phyloP scores from a whole-genome alignment of 2,888 invertebrate species.

The Steinernema carpocapsae region DNA sequence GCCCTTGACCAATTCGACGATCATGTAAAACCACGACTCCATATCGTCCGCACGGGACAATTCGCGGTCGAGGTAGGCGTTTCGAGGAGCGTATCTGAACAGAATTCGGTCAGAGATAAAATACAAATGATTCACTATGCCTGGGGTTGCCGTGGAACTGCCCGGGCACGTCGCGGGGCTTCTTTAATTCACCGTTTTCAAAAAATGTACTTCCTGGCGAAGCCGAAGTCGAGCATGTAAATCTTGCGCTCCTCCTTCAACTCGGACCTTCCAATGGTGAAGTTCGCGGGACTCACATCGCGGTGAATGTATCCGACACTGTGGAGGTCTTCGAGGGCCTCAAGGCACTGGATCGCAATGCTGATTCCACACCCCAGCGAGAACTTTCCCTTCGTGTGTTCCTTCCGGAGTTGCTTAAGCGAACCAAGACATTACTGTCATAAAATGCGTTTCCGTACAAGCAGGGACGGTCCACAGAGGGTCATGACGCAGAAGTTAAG shows the following conservation, averaged over 20 bases:
- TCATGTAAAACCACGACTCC: slow-evolving; percentile 55
- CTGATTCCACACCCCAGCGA: slow-evolving; percentile 49
- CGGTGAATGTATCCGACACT: slow-evolving; percentile 48
- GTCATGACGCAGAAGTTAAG: slow-evolving; percentile 52
- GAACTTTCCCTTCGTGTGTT: slow-evolving; percentile 45
- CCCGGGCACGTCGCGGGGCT: slow-evolving; percentile 48
- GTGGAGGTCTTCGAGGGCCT: slow-evolving; percentile 51
- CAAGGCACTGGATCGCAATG: slow-evolving; percentile 51
- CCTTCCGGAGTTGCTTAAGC: slow-evolving; percentile 43
- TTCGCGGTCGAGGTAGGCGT: slow-evolving; percentile 43
- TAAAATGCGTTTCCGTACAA: not conserved
- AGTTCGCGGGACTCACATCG: slow-evolving; percentile 50
- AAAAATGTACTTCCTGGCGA: slow-evolving; percentile 48
- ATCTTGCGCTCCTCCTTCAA: slow-evolving; percentile 45
- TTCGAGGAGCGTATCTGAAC: slow-evolving; percentile 47
- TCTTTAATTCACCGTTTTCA: slow-evolving; percentile 47
- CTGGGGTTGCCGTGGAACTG: slow-evolving; percentile 48
- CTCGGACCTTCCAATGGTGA: slow-evolving; percentile 49
- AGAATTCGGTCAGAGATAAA: not conserved
- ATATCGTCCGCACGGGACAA: slow-evolving; percentile 51
- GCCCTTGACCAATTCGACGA: slow-evolving; percentile 50
- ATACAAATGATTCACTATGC: not conserved
- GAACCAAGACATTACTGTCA: not conserved
- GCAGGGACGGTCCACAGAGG: slow-evolving; percentile 49
- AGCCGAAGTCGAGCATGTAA: slow-evolving; percentile 52